A percentile compares a stretch with the other conserved stretches of the same genome.
These are phyloP conservation scores for Megaceryle torquata DNA, from an alignment of 2,113 vertebrate genomes.

Conservation along the genomic window DNA sequence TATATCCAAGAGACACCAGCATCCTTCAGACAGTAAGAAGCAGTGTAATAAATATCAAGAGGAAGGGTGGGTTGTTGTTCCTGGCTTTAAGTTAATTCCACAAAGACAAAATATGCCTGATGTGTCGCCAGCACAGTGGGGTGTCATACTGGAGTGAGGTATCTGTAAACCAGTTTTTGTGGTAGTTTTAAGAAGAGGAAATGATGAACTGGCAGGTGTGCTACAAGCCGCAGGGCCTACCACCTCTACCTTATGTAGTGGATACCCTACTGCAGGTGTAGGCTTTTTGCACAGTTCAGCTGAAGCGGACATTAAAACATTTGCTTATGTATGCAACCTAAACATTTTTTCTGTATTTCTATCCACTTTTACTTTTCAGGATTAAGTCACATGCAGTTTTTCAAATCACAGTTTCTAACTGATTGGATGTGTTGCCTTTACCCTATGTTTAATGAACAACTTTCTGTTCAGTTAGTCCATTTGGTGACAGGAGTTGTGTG, in stretches of 20 bases:
- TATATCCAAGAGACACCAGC: not conserved
- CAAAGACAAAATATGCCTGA: not conserved
- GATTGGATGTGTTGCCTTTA: not conserved
- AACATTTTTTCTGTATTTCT: not conserved
- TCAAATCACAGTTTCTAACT: not conserved
- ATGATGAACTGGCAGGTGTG: not conserved
- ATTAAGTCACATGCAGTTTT: not conserved
- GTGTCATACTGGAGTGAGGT: not conserved
- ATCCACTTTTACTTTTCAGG: not conserved
- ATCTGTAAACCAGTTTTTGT: not conserved
- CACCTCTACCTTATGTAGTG: not conserved
- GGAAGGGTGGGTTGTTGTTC: conserved; percentile 16
- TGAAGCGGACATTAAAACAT: not conserved
- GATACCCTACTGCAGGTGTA: not conserved
- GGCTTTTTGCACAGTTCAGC: not conserved
- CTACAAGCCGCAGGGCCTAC: not conserved
- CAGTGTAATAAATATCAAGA: not conserved
- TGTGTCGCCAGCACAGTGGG: not conserved
- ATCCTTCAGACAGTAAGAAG: not conserved
- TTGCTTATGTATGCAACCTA: not conserved
- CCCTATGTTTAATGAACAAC: not conserved
- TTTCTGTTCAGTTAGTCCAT: not conserved
- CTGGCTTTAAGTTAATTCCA: conserved; percentile 10
- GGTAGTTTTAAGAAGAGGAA: not conserved
- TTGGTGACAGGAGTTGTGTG: not conserved